phyloP scores from a whole-genome alignment of 1,140 invertebrate genomes.

The Sycobia sp. region DNA sequence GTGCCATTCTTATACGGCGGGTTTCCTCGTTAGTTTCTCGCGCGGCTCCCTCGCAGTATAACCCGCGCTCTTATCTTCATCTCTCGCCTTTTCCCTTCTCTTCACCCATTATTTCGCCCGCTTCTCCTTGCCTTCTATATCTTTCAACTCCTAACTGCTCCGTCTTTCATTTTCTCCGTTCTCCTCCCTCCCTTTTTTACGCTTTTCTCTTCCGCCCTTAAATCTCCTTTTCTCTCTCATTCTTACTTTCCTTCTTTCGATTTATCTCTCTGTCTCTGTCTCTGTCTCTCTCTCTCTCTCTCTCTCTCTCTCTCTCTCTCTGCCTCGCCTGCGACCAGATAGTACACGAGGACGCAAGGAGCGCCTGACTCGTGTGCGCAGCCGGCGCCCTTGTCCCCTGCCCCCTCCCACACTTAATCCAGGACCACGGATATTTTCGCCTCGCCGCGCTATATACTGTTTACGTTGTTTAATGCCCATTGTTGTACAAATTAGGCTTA shows the following conservation, averaged over 20 bases:
- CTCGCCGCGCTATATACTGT: no score
- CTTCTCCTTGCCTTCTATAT: slow-evolving; percentile 2
- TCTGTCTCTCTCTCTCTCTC: no score
- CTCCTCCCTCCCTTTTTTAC: background rate
- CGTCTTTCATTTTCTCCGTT: background rate
- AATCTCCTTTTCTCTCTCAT: no score
- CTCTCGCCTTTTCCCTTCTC: slow-evolving; percentile 24
- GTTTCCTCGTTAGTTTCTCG: slow-evolving; percentile 29
- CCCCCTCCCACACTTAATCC: no score
- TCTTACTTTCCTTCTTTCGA: no score
- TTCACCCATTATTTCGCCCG: slow-evolving; percentile 17
- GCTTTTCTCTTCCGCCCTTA: no score
- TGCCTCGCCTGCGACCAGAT: background rate
- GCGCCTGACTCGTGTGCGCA: no score
- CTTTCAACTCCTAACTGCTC: background rate
- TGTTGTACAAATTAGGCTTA: slow-evolving; percentile 8
- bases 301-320: background rate
- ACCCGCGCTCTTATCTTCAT: slow-evolving; percentile 22
- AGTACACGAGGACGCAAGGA: background rate
- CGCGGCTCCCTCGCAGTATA: slow-evolving; percentile 6
- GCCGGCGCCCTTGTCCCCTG: no score
- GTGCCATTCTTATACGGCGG: background rate
- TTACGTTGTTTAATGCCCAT: slow-evolving; percentile 1
- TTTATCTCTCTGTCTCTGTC: no score
- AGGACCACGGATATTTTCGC: no score